A percentile compares a stretch with the other conserved stretches of the same genome.
Conservation (phyloP, 2,113 vertebrate genomes). For the Labeo rohita region DNA sequence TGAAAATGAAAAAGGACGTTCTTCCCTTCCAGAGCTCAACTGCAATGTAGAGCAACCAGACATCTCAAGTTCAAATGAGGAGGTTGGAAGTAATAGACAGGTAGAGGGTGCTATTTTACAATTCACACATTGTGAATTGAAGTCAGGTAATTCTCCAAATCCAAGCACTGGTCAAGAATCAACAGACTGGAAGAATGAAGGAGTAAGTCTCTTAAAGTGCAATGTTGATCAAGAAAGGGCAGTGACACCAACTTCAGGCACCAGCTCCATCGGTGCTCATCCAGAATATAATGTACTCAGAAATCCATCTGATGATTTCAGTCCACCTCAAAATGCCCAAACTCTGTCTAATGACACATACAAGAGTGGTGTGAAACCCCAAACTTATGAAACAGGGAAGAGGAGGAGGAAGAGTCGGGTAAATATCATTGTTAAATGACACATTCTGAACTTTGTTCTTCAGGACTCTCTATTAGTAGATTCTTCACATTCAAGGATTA, state of each 20-base stretch:
- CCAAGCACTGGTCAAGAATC: not conserved
- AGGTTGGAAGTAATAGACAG: not conserved
- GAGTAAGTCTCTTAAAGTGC: not conserved
- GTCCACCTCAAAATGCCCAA: not conserved
- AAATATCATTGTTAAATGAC: conserved; percentile 13
- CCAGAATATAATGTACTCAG: not conserved
- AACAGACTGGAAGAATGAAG: not conserved
- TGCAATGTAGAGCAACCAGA: not conserved
- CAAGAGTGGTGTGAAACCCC: not conserved
- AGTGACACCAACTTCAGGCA: not conserved
- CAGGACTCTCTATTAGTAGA: not conserved
- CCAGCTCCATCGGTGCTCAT: not conserved
- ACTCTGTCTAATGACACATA: not conserved
- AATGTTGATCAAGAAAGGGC: not conserved
- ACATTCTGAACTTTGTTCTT: not conserved
- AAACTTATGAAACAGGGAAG: not conserved
- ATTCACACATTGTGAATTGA: not conserved
- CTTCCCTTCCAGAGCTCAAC: not conserved
- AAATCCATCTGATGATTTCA: not conserved
- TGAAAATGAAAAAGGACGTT: not conserved
- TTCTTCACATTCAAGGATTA: not conserved
- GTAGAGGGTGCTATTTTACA: not conserved
- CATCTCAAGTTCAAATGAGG: not conserved
- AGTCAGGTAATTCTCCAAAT: not conserved
- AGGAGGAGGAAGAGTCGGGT: conserved; percentile 1